These are phyloP conservation scores for Motacilla tschutschensis DNA, from an alignment of 2,113 vertebrate genomes.

Conservation along the genomic window DNA sequence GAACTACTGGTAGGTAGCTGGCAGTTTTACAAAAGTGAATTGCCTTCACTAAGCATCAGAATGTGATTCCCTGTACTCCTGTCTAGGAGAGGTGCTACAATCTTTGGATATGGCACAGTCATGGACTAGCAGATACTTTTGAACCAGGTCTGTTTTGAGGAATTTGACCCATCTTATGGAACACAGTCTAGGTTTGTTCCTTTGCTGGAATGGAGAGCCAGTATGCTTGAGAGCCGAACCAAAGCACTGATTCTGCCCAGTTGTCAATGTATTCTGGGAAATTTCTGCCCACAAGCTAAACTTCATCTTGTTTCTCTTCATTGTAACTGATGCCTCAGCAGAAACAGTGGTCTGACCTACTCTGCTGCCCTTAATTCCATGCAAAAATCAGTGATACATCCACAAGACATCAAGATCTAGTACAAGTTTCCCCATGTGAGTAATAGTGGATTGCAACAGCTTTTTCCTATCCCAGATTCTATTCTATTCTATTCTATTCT, in stretches of 20 bases:
- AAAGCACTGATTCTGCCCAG: slow-evolving; percentile 42
- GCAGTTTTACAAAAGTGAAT: not conserved
- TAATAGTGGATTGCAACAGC: not conserved
- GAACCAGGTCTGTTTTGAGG: slow-evolving; percentile 12
- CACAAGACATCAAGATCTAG: not conserved
- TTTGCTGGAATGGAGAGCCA: not conserved
- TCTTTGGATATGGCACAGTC: not conserved
- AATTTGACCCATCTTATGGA: not conserved
- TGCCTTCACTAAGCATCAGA: not conserved
- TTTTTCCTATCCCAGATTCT: not conserved
- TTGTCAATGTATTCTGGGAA: slow-evolving; percentile 51
- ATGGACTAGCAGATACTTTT: not conserved
- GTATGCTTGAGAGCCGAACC: slow-evolving; percentile 22
- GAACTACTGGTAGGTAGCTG: not conserved
- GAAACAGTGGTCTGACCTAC: slow-evolving; percentile 28
- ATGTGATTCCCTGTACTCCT: not conserved
- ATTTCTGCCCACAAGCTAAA: slow-evolving; percentile 64
- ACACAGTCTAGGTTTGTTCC: slow-evolving; percentile 28
- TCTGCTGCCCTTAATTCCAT: slow-evolving; percentile 19
- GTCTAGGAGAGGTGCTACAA: not conserved
- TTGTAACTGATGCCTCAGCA: slow-evolving; percentile 27
- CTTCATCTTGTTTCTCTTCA: slow-evolving; percentile 44
- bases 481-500: not conserved
- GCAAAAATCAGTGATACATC: not conserved
- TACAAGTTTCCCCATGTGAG: not conserved